phyloP scores from a whole-genome alignment of 2,888 invertebrate species.

The Epiblema foenella region DNA sequence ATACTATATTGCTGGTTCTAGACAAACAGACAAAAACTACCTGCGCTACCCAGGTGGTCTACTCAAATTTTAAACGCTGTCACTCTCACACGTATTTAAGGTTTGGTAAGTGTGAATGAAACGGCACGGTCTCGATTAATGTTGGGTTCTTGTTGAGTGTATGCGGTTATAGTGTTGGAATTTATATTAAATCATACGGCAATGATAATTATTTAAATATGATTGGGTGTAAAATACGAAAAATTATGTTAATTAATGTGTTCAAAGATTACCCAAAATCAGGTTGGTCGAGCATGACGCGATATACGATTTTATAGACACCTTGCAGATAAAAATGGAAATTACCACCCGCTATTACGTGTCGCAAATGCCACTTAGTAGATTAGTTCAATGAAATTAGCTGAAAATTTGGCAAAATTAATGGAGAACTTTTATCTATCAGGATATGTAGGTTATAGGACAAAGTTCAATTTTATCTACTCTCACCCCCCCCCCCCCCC shows the following conservation, averaged over 20 bases:
- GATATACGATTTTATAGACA: not conserved
- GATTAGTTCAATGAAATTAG: too few species aligned
- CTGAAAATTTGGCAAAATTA: too few species aligned
- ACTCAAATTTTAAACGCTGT: slow-evolving; percentile 2
- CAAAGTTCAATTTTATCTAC: too few species aligned
- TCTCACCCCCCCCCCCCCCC: too few species aligned
- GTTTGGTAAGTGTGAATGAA: not conserved
- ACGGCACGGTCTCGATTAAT: slow-evolving; percentile 15
- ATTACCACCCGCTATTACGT: too few species aligned
- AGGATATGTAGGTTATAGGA: too few species aligned
- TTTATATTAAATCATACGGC: slow-evolving; percentile 20
- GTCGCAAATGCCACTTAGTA: too few species aligned
- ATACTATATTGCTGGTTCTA: slow-evolving; percentile 39
- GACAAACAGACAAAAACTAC: slow-evolving; percentile 51
- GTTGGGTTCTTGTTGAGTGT: slow-evolving; percentile 4
- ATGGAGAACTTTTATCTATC: too few species aligned
- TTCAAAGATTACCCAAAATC: not conserved
- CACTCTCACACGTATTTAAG: not conserved
- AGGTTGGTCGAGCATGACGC: not conserved
- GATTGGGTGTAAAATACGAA: slow-evolving; percentile 12
- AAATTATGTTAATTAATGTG: not conserved
- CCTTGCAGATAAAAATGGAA: too few species aligned
- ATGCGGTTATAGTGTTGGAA: slow-evolving; percentile 13
- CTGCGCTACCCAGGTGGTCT: slow-evolving; percentile 51
- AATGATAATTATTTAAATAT: slow-evolving; percentile 7